phyloP scores from a whole-genome alignment of 2,113 vertebrate genomes.

The Stegostoma tigrinum region DNA sequence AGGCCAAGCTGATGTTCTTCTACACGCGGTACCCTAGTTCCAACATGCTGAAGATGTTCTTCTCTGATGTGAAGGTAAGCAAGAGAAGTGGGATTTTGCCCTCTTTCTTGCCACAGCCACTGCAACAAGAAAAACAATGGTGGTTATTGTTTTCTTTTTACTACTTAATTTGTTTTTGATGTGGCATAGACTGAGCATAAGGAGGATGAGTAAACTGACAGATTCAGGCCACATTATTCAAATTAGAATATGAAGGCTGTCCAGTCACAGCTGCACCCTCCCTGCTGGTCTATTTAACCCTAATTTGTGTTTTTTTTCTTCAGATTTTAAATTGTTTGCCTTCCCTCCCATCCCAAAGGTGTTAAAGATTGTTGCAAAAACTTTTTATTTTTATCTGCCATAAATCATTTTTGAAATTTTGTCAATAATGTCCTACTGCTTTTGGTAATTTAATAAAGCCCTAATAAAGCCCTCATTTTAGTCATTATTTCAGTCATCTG shows the following conservation, averaged over 20 bases:
- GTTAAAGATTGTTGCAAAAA: neutral
- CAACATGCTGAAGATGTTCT: constrained; percentile 99
- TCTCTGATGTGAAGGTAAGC: constrained; percentile 98
- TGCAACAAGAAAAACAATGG: constrained; percentile 72
- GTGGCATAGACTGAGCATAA: constrained; percentile 86
- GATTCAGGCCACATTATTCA: constrained; percentile 98
- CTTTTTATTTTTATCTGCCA: neutral
- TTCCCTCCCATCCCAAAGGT: neutral
- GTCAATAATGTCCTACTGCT: neutral
- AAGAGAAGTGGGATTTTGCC: neutral
- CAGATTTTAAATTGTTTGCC: neutral
- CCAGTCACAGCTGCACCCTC: constrained; percentile 79
- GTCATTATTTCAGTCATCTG: neutral
- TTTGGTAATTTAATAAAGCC: neutral
- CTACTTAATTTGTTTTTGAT: constrained; percentile 89
- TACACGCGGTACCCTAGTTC: constrained; percentile 97
- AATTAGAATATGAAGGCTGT: constrained; percentile 90
- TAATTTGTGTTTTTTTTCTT: neutral
- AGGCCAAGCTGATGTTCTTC: constrained; percentile 99
- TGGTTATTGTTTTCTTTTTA: constrained; percentile 95
- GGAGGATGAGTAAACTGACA: constrained; percentile 84
- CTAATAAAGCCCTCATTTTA: neutral
- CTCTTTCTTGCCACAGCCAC: constrained; percentile 1
- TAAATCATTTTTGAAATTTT: neutral
- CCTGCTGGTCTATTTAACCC: constrained; percentile 47